Base-by-base conservation (phyloP, 92 coral and sea anemone species). In the Parazoanthus darwini region DNA sequence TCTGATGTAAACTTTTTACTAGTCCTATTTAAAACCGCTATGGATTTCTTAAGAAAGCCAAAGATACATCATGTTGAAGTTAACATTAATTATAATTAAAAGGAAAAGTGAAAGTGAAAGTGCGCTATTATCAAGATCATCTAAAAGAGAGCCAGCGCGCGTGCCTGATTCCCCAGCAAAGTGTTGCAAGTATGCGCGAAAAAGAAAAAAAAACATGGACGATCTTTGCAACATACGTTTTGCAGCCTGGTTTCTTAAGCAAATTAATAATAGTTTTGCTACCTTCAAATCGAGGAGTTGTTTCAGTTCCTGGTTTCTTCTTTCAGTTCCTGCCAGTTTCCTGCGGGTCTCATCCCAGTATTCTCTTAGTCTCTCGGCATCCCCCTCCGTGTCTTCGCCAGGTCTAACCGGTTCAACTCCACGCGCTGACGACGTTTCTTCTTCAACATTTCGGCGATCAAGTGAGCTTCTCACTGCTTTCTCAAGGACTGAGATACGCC, bases 221-320 rank as follows among this genome's bases (percentile, higher is more conserved):
- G 1, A 39, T 39, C 33, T 29, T 29, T 39, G 42, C 42, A 39
- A 39, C 42, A 2, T 39, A 39, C 42, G 42, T 2, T 39, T 39
- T 39, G 3, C 42, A 39, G 42, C 42, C 42, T 39, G 42, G 42
- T 39, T 39, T 4, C 42, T 39, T 39, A 58, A 58, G 26, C 23
- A 18, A 56, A 11, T 11, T 15, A 26, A 67, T 58, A 18, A 58
- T 75, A 74, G 48, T 59, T 51, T 23, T 59, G 10, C 39, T 88
- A 94, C 97, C 95, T 97, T 97, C 39, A 95, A 91, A 42, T 94
- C 98, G 80, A 97, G 86, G 2, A 97, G 33, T 29, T 29, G 33
- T 29, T 29, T 29, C 33, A 29, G 33, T 29, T 29, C 42, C 42
- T 39, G 42, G 42, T 39, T 39, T 4, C 42, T 39, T 29, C 33